Base-by-base conservation (phyloP, 2,113 vertebrate species). In the Syrmaticus mikado region DNA sequence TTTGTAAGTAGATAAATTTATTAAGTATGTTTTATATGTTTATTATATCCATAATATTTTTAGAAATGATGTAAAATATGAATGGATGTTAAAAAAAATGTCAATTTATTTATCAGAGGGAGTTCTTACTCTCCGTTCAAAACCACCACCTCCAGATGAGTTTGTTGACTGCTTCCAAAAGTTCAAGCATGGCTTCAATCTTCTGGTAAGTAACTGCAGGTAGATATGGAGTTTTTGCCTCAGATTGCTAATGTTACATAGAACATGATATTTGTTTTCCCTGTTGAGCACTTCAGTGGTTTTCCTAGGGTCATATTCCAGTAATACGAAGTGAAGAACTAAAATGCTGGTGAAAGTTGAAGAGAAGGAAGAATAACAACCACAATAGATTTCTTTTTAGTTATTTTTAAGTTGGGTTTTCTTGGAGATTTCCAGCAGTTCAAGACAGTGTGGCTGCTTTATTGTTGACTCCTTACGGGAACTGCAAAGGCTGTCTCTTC, bases 121-220 rank as follows among this genome's bases (percentile, higher is more conserved):
- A 52, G 98, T 99, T 88, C 98, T 99, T 83, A 99, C 99, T 2
- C 98, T 99, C 66, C 97, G 99, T 75, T 98, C 99, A 75, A 99
- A 98, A 85, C 98, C 99, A 14, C 99, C 99, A 3, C 75, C 92
- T 40, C 98, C 99, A 81, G 98, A 99, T 32, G 99, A 99, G 82
- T 99, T 99, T 71, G 34, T 99, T 8, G 98, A 99, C 96, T 99
- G 99, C 95, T 98, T 99, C 86, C 99, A 99, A 96, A 99, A 99
- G 88, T 99, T 99, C 97, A 99, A 99, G 89, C 98, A 99, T 84
- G 99, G 98, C 82, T 99, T 99, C 98, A 99, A 99, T 94, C 98
- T 99, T 90, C 98, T 99, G 98, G 99, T 99, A 97, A 96, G 98
- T 97, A 50, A 13, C 17, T 75, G 11, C 30, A 4, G 2, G 10